Evolutionary conservation across 2,797 vertebrate genomes (phyloP), one percentile per base, ranked within the genome.

Genomic region (Tapirus indicus): DNA sequence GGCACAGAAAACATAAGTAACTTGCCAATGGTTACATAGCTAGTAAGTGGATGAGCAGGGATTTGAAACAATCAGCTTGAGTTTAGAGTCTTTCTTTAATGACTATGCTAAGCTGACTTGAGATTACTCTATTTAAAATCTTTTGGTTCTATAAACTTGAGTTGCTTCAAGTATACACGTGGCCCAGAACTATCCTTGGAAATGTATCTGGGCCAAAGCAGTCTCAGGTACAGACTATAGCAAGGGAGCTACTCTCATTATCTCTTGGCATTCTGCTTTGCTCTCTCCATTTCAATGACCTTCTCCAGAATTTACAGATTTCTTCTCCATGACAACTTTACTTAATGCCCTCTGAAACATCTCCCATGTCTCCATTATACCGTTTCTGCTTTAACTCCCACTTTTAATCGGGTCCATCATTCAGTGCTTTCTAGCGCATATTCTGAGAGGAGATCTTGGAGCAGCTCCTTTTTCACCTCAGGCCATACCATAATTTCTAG

Each of bases 111-210:
- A 94, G 4, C 12, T 91, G 60, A 58, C 1, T 79, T 74, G 85
- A 86, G 47, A 84, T 87, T 35, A 58, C 82, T 52, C 49, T 94
- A 68, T 92, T 90, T 44, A 56, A 88, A 83, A 72, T 95, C 4
- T 49, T 88, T 62, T 20, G 16, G 12, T 66, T 92, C 29, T 88
- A 23, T 82, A 58, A 69, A 44, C 18, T 77, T 95, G 82, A 60
- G n/a, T 93, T 66, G 49, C 84, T 78, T 88, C 29, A 90, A 75
- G 64, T 60, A 14, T 79, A 2, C 20, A 25, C 74, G 29, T 74
- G 38, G 9, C 62, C 64, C 29, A 84, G 71, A 91, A 52, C 86
- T 66, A 41, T 64, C 75, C 6, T 41, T 35, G 17, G 38, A 80
- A 91, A 66, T 85, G 9, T 5, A 21, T 66, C 38, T 21, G 7